phyloP scores from a whole-genome alignment of 2,888 invertebrate species.

The Ametastegia equiseti region DNA sequence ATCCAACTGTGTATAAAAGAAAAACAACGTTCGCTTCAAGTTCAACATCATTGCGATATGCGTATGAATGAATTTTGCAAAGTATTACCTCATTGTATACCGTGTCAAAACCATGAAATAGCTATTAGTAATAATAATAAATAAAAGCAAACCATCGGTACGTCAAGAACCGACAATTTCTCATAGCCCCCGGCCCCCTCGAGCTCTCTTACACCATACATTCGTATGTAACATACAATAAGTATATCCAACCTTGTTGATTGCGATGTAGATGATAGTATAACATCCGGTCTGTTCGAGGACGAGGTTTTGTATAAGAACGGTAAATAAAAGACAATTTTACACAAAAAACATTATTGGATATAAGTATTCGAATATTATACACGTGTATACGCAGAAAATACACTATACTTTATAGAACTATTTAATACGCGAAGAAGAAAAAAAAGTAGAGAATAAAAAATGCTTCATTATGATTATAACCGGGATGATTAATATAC shows the following conservation, averaged over 20 bases:
- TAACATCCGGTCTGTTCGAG: conserved; percentile 28
- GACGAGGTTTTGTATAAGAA: neutral
- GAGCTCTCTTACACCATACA: conserved; percentile 1
- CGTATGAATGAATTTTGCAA: neutral
- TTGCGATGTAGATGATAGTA: neutral
- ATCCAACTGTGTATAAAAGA: too few species aligned
- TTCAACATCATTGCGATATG: neutral
- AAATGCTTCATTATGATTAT: too few species aligned
- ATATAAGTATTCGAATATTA: neutral
- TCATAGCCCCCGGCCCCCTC: conserved; percentile 6
- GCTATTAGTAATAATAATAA: neutral
- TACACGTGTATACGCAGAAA: neutral
- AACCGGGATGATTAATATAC: too few species aligned
- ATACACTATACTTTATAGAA: neutral
- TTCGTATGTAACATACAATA: neutral
- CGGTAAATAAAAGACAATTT: neutral
- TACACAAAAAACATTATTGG: neutral
- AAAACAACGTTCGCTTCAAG: too few species aligned
- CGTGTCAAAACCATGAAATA: neutral
- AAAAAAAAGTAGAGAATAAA: too few species aligned
- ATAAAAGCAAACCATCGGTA: neutral
- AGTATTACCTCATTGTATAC: too few species aligned
- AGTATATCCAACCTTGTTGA: conserved; percentile 33
- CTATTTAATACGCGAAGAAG: too few species aligned
- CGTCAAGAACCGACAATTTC: too few species aligned